These are phyloP conservation scores for Ammodytes marinus DNA, from an alignment of 2,113 vertebrate species.

Conservation along the genomic window DNA sequence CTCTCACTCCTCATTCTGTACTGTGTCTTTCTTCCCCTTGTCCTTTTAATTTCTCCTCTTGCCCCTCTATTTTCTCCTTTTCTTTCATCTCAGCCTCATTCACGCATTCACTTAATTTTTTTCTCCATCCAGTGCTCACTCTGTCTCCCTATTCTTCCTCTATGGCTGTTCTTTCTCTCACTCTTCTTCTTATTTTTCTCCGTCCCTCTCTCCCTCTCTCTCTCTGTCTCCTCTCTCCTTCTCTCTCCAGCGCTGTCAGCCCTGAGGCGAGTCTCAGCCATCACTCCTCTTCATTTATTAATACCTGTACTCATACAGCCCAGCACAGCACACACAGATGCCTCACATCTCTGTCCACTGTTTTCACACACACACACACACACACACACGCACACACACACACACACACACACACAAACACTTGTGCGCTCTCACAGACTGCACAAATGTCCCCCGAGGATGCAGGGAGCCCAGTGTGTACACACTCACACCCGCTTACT, in stretches of 20 bases:
- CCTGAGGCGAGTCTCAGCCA: constrained; percentile 77
- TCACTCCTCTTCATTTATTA: constrained; percentile 84
- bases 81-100: constrained; percentile 29
- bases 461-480: constrained; percentile 69
- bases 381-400: constrained; percentile 20
- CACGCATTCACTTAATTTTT: constrained; percentile 42
- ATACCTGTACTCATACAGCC: constrained; percentile 77
- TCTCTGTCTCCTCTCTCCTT: constrained; percentile 35
- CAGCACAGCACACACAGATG: constrained; percentile 66
- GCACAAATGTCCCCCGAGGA: constrained; percentile 77
- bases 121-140: constrained; percentile 29
- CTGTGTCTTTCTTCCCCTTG: constrained; percentile 49
- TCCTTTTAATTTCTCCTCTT: constrained; percentile 54
- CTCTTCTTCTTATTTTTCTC: constrained; percentile 16
- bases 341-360: constrained; percentile 57
- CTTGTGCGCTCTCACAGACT: constrained; percentile 28
- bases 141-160: constrained; percentile 45
- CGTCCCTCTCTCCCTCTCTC: neutral
- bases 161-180: constrained; percentile 26
- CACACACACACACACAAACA: constrained; percentile 17
- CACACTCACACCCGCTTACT: constrained; percentile 76
- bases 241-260: constrained; percentile 73
- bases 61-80: constrained; percentile 29
- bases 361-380: constrained; percentile 8
- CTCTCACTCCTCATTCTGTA: constrained; percentile 53